Base-by-base conservation (phyloP, 2,888 invertebrate genomes). In the Drosophila affinis region DNA sequence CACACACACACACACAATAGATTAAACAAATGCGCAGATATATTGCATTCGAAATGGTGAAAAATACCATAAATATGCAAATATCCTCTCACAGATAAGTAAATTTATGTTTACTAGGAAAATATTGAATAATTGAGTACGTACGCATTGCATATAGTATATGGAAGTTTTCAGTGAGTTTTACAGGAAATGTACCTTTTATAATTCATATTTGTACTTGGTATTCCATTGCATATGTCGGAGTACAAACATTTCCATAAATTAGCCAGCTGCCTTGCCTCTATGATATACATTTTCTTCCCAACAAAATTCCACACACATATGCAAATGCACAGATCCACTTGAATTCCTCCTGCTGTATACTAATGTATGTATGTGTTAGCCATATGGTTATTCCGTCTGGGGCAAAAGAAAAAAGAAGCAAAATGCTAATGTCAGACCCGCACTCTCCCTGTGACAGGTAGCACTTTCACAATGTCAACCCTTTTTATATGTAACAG, bases 401-500 rank as follows among this genome's bases (percentile, higher is more conserved):
- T 32, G 27, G 34, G 21, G 14, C 5, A 10, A 12, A 39, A 12
- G 7, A 10, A 9, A 51, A 27, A 32, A 21, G 18, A 21, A 21
- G 21, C 65, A 57, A 70, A 70, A 67, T 67, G 67, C 67, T 71
- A 67, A 67, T 67, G 67, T 51, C 65, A 65, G 24, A 65, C 53
- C 2, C 39, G 68, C 56, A 54, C 62, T 63, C 79, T 47, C 18
- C n/a, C 2, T 27, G 24, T 68, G 71, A 48, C 76, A 73, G 73
- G 39, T 68, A 76, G 47, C 70, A 74, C 61, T 76, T 65, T 70
- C 45, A 49, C 68, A 70, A 77, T 77, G 80, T 70, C 81, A 83
- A 88, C 74, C 76, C 78, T 67, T 78, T 77, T 78, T 76, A 75
- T 84, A 18, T 18, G 18, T 18, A 70, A 87, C 72, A 81, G 72